Base-by-base conservation (phyloP, 1,140 invertebrate genomes). In the Drosophila littoralis region DNA sequence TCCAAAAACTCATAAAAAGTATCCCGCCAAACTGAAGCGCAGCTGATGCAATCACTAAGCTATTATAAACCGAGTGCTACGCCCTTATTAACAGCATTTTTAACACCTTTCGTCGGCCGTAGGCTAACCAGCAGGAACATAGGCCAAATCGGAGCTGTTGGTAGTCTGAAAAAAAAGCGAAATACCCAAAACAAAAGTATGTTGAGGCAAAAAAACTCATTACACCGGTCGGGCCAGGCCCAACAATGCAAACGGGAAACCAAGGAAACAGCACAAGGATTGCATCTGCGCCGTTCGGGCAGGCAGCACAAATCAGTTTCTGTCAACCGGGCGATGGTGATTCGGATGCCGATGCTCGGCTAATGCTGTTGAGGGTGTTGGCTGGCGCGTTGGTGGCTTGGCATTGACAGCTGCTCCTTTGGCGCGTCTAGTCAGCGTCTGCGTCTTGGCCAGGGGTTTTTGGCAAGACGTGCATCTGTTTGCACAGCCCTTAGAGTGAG, bases 401-500 rank as follows among this genome's bases (percentile, higher is more conserved):
- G 60, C 57, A 80, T 80, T 72, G 78, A 72, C 81, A 85, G 81
- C 81, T 85, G 81, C 75, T 86, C 78, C 81, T 85, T 85, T 85
- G 81, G 81, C 82, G 82, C 78, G 81, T 71, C 59, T 54, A 33
- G 33, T 48, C 13, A n/a, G 7, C 45, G 22, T 45, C 52, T 46
- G 77, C 46, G 69, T 43, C 58, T 71, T 81, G 64, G 71, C 64
- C 65, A 69, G 35, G 63, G 63, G 5, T 46, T 77, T 83, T 78
- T 89, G 77, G 50, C 84, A 90, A 90, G 85, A 78, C 55, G 74
- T 89, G 75, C 77, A 84, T 79, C 72, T 90, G 80, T 80, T 83
- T 77, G 78, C 69, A 75, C 69, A 72, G 64, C 33, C 64, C 28
- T 54, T 17, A 42, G 33, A 46, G 12, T n/a, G 57, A 43, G 12